Evolutionary conservation across 2,113 vertebrate genomes (phyloP).

Genomic region (Fregetta grallaria): DNA sequence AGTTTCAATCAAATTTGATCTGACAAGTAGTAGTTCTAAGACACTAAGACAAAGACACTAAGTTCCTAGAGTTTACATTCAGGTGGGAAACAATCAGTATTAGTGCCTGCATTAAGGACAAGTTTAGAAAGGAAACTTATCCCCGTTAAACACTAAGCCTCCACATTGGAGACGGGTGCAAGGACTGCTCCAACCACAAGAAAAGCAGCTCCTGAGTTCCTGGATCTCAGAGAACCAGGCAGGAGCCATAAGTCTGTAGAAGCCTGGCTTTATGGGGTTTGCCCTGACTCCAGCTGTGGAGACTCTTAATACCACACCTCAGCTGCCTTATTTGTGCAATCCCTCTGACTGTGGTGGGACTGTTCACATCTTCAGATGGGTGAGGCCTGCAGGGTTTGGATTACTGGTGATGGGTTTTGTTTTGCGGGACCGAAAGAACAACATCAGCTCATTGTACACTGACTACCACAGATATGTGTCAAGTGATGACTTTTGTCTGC

Average conservation of each 20-base stretch:
- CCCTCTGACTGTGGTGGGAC: not conserved
- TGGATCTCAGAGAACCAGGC: not conserved
- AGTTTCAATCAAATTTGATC: not conserved
- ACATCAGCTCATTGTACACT: not conserved
- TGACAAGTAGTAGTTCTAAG: not conserved
- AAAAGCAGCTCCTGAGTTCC: not conserved
- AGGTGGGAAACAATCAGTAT: not conserved
- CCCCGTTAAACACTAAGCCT: not conserved
- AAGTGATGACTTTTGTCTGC: not conserved
- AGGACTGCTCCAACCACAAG: not conserved
- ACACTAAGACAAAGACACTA: not conserved
- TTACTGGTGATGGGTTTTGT: not conserved
- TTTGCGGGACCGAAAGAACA: not conserved
- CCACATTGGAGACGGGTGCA: not conserved
- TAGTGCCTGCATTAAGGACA: not conserved
- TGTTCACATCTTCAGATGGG: not conserved
- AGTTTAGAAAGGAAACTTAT: not conserved
- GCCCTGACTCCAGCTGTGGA: fast-evolving
- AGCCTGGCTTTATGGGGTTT: not conserved
- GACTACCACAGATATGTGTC: not conserved
- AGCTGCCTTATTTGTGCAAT: not conserved
- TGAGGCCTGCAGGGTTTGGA: not conserved
- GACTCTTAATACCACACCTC: not conserved
- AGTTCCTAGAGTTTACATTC: not conserved
- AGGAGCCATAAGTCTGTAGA: not conserved